Base-by-base conservation (phyloP, 1,140 invertebrate species). In the Colletes latitarsis region DNA sequence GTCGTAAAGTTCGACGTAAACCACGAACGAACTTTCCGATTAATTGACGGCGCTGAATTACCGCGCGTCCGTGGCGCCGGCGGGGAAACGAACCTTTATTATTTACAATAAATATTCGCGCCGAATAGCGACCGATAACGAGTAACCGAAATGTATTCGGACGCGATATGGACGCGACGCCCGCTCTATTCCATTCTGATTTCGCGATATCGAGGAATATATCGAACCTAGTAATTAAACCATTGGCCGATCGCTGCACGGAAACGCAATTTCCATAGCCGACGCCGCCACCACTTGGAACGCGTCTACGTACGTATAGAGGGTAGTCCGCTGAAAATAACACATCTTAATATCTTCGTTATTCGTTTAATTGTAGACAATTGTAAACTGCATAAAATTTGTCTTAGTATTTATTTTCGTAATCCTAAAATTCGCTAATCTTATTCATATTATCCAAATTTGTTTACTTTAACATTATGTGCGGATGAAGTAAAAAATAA, bases 181-280 rank as follows among this genome's bases (percentile, higher is more conserved):
- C 46, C 30, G 46, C 5, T 72, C 68, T 80, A 80, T 73, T 66
- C 62, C 70, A 80, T 67, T 80, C 21, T n/a, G 77, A 75, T 75
- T 58, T 57, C 52, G 71, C 71, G 77, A 78, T 63, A 72, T 63
- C 69, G 69, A 73, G 60, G 60, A 62, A 72, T 73, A 70, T 64
- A 73, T 79, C 69, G 69, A 64, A 71, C 19, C 69, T 73, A 21
- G 70, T 79, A 79, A 79, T 79, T 79, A 79, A 79, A 64, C 60
- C 69, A 73, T 73, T 79, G 77, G 69, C 70, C 70, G 77, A 57
- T 73, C 69, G 69, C 70, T 19, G 60, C 19, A 43, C 68, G 77
- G 60, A 72, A 78, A 57, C 52, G 69, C 77, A 79, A 79, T 79
- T 79, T 72, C 70, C 77, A 73, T 73, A 69, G 49, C 52, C 30